phyloP scores from a whole-genome alignment of 2,797 vertebrate genomes.

The Syndactyla subalaris region DNA sequence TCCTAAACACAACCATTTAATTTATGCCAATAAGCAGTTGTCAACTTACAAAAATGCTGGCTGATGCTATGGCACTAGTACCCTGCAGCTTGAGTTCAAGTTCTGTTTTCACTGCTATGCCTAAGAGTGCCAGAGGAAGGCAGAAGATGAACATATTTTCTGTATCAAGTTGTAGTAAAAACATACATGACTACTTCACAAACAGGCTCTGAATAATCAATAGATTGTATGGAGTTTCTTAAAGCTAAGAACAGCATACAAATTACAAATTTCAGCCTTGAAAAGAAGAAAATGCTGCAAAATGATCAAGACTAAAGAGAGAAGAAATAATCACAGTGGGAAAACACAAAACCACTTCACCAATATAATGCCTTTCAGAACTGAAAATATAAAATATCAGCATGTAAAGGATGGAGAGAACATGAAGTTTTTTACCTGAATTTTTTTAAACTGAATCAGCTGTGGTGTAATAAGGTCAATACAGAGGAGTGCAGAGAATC shows the following conservation, averaged over 20 bases:
- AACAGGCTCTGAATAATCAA: not conserved
- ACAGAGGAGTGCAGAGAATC: not conserved
- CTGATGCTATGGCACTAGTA: not conserved
- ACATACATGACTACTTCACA: not conserved
- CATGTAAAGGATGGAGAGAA: not conserved
- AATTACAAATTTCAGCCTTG: not conserved
- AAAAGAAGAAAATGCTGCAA: not conserved
- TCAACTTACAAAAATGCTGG: not conserved
- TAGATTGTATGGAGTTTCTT: not conserved
- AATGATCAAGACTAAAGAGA: not conserved
- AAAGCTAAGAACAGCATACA: not conserved
- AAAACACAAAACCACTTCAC: not conserved
- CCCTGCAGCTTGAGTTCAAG: not conserved
- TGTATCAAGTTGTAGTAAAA: not conserved
- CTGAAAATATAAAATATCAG: not conserved
- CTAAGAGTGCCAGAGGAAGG: conserved; percentile 73
- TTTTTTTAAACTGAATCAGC: not conserved
- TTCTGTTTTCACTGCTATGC: conserved; percentile 53
- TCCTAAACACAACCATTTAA: not conserved
- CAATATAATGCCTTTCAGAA: not conserved
- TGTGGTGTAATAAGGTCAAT: not conserved
- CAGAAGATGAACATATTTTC: conserved; percentile 60
- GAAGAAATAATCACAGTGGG: not conserved
- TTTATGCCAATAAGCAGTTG: not conserved
- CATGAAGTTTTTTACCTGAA: rapidly evolving